Evolutionary conservation across 2,797 vertebrate genomes (phyloP).

Genomic region (Syndactyla subalaris): DNA sequence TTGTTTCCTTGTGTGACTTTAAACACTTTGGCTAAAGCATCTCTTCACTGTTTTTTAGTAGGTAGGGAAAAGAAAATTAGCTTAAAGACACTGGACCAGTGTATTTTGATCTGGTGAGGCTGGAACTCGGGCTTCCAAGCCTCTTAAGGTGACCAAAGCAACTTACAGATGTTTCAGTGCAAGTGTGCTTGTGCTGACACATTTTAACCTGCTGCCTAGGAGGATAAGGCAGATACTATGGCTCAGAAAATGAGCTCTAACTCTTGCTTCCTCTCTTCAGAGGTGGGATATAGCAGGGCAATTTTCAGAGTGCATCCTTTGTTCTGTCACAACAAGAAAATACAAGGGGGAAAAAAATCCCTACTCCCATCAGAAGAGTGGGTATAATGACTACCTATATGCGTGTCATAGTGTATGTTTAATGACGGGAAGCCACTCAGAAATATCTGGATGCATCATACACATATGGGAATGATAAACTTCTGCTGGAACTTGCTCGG

Average conservation of each 20-base stretch:
- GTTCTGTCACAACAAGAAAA: neutral
- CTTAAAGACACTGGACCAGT: neutral
- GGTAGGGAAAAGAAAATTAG: neutral
- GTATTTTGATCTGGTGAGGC: neutral
- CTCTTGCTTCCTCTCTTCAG: neutral
- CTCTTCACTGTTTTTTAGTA: neutral
- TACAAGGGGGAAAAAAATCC: neutral
- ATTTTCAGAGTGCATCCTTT: neutral
- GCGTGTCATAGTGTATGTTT: neutral
- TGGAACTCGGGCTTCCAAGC: neutral
- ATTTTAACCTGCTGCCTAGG: neutral
- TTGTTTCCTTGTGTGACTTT: neutral
- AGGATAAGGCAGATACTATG: neutral
- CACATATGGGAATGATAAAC: neutral
- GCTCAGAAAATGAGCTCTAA: neutral
- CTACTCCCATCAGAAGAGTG: fast-evolving
- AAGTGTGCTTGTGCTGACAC: neutral
- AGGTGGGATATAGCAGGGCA: neutral
- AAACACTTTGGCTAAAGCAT: neutral
- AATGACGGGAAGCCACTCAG: neutral
- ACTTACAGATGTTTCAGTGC: neutral
- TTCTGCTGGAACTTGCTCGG: neutral
- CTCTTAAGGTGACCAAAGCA: neutral
- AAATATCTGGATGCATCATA: neutral
- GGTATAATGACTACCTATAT: neutral